Percentiles rank a stretch among this genome's conserved stretches.
phyloP scores from a whole-genome alignment of 2,888 invertebrate genomes.

The Glyphotaelius pellucidus region DNA sequence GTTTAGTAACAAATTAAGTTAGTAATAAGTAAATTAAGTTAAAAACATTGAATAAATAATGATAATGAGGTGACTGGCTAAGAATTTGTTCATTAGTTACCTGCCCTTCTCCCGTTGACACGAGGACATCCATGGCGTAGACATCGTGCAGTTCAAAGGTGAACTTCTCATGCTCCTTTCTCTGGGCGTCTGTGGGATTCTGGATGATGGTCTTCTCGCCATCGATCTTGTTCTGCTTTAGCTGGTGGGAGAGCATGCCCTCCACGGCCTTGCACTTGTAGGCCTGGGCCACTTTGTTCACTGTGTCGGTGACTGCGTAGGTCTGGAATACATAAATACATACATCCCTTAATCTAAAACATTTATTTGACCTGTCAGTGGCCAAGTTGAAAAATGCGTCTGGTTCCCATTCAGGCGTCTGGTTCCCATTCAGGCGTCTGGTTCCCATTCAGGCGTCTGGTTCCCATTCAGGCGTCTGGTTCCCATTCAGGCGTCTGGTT shows the following conservation, averaged over 20 bases:
- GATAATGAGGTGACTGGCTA: neutral
- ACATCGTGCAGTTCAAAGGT: constrained; percentile 98
- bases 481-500: too few relatives aligned
- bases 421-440: too few relatives aligned
- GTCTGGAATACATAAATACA: constrained; percentile 78
- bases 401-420: too few relatives aligned
- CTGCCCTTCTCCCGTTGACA: constrained; percentile 96
- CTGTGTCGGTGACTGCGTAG: constrained; percentile 92
- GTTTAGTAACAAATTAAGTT: too few relatives aligned
- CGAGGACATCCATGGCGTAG: constrained; percentile 98
- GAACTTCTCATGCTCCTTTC: constrained; percentile 97
- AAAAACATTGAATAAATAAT: neutral
- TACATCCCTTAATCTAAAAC: too few relatives aligned
- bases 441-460: too few relatives aligned
- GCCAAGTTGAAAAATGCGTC: too few relatives aligned
- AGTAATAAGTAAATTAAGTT: too few relatives aligned
- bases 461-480: too few relatives aligned
- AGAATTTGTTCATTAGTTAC: constrained; percentile 72
- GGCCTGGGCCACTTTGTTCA: constrained; percentile 94
- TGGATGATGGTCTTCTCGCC: constrained; percentile 98
- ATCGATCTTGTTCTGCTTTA: constrained; percentile 97
- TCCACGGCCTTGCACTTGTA: constrained; percentile 99
- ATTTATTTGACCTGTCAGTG: too few relatives aligned
- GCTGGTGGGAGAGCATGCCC: constrained; percentile 96
- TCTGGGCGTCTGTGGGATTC: constrained; percentile 97